Evolutionary conservation across 2,113 vertebrate genomes (phyloP), one percentile per base, ranked within the genome.

Genomic region (Aphyosemion australe): DNA sequence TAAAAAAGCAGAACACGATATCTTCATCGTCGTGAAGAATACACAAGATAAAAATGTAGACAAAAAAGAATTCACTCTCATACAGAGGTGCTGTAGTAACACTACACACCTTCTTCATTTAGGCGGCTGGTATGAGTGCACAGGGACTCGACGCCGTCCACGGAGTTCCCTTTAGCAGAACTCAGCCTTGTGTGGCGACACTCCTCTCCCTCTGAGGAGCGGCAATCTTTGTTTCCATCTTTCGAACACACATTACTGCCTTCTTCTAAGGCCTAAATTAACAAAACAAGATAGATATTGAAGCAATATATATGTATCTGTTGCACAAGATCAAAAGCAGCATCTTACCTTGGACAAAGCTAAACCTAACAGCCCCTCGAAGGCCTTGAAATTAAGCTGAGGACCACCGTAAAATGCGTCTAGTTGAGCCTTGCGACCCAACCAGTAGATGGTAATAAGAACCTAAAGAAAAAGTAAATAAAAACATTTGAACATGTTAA

Each of bases 361-460:
- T 20, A 88, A 61, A 1, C 84, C 96, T 71, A 98, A 74, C 20
- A 99, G 91, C 42, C 94, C 96, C 83, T 98, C 97, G 87, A 99
- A 98, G 0, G 96, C 95, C 87, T 96, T 98, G 79, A 98, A 92
- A 86, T 92, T 95, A 57, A 98, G 95, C 63, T 92, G 91, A 5
- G 96, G 95, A 75, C 96, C 97, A 81, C 83, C 90, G 89, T 98
- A 98, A 74, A 87, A 84, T 0, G 92, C 77, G 13, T 93, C 94
- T 2, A 89, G 87, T 61, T 96, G 94, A 81, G 96, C 94, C 88
- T 95, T 98, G 65, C 96, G 94, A 49, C 96, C 97, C 84, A 99
- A 88, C 97, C 97, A 99, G 79, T 98, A 99, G 58, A 99, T 90
- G 0, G 97, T 98, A 84, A 99, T 96, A 80, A 99, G 94, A 92